These are phyloP conservation scores for Caenorhabditis sp. DNA, from an alignment of 2,888 invertebrate genomes.

Conservation along the genomic window DNA sequence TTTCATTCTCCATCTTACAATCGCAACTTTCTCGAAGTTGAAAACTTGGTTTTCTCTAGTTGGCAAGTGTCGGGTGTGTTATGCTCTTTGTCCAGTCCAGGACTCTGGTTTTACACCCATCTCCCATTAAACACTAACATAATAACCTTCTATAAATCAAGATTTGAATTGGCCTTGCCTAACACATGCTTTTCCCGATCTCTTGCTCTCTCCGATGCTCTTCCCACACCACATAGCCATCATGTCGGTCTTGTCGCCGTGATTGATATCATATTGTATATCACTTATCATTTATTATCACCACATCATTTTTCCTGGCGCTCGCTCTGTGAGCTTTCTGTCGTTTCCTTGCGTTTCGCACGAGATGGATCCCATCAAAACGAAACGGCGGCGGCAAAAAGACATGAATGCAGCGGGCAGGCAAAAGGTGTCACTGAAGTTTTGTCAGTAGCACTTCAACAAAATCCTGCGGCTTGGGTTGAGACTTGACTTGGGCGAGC, in stretches of 20 bases:
- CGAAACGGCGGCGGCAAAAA: conserved; percentile 15
- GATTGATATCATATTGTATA: conserved; percentile 66
- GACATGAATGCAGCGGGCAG: conserved; percentile 40
- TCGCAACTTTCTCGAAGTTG: too few species aligned
- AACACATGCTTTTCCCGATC: conserved; percentile 25
- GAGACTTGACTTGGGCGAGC: too few species aligned
- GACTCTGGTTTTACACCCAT: conserved; percentile 2
- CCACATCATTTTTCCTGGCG: conserved; percentile 34
- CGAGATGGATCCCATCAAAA: conserved; percentile 14
- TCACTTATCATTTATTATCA: conserved; percentile 52
- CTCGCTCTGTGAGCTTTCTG: conserved; percentile 18
- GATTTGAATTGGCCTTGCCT: conserved; percentile 27
- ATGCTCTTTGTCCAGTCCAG: conserved; percentile 8
- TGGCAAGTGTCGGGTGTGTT: too few species aligned
- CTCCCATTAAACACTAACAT: conserved; percentile 12
- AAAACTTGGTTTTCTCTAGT: too few species aligned
- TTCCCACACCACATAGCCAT: conserved; percentile 11
- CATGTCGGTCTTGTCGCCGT: conserved; percentile 40
- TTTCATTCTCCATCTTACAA: conserved; percentile 1
- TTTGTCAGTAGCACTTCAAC: conserved; percentile 38
- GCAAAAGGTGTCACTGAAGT: conserved; percentile 38
- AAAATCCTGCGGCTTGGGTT: conserved; percentile 25
- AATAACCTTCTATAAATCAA: conserved; percentile 43
- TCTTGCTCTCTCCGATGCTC: not conserved
- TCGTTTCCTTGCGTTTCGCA: conserved; percentile 5